These are phyloP conservation scores for Andricus curvator DNA, from an alignment of 2,888 invertebrate genomes.

Conservation along the genomic window DNA sequence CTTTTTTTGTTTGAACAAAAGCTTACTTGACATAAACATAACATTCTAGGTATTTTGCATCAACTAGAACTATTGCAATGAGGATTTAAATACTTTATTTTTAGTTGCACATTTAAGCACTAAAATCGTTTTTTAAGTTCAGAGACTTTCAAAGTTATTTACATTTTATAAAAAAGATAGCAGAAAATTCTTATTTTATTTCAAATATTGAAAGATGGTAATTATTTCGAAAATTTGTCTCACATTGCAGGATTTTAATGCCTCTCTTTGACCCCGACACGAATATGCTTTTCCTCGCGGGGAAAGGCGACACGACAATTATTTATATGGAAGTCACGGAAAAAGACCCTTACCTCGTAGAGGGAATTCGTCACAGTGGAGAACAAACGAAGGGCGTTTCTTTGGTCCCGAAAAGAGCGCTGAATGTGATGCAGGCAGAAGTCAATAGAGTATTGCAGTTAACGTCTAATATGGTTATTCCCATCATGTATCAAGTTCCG, in stretches of 20 bases:
- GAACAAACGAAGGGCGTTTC: constrained; percentile 98
- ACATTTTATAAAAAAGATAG: too few species aligned
- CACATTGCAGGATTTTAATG: constrained; percentile 85
- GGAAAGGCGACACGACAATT: constrained; percentile 96
- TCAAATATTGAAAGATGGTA: background rate
- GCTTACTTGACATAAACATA: too few species aligned
- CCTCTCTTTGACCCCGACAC: constrained; percentile 96
- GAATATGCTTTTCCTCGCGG: constrained; percentile 95
- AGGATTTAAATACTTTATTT: too few species aligned
- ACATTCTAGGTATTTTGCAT: too few species aligned
- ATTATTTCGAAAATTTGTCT: constrained; percentile 2
- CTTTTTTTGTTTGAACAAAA: too few species aligned
- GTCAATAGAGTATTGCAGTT: constrained; percentile 94
- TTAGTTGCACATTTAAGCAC: background rate
- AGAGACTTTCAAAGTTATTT: background rate
- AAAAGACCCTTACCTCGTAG: constrained; percentile 92
- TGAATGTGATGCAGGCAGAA: constrained; percentile 98
- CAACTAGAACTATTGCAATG: too few species aligned
- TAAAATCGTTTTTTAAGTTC: constrained; percentile 2
- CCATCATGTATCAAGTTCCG: constrained; percentile 96
- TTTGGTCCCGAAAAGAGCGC: constrained; percentile 92
- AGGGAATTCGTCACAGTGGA: constrained; percentile 92
- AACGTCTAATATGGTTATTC: constrained; percentile 91
- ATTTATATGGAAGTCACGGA: constrained; percentile 94
- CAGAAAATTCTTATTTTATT: constrained; percentile 13